Evolutionary conservation across 2,888 invertebrate genomes (phyloP), one percentile per base, ranked within the genome.

Genomic region (Hypena proboscidalis): DNA sequence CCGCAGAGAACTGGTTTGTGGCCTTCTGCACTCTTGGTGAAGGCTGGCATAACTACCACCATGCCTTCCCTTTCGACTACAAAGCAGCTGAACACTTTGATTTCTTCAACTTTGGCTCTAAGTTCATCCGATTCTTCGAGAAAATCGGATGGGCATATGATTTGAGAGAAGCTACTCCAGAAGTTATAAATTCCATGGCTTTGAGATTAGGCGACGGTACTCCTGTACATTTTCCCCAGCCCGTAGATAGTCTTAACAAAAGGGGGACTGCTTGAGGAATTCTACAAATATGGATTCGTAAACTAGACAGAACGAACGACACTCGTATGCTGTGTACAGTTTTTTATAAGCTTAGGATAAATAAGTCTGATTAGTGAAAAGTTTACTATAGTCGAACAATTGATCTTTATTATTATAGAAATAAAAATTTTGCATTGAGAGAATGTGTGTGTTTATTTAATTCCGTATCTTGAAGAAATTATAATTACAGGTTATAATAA

Each of bases 21-120:
- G 89, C 93, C 0, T 83, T 93, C 0, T 83, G 93, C 35, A 92
- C 94, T 0, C 72, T 92, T 0, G 93, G 94, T 0, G 94, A 94
- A 72, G 95, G 95, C 1, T 95, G 94, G 93, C 95, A 95, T 78
- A 95, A 95, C 77, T 95, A 95, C 76, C 95, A 95, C 69, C 95
- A 95, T 74, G 93, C 93, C 0, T 95, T 95, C 70, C 95, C 95
- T 1, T 94, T 93, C 80, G 93, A 93, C 70, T 93, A 92, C 74
- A 91, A 92, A 58, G 92, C 92, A 0, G 90, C 92, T 1, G 93
- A 93, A 59, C 89, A 92, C 33, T 92, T 91, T 37, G 85, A 92
- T 34, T 57, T 78, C 23, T 90, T 91, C 30, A 90, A 91, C 48
- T 77, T 82, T 1, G 77, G 83, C 2, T 85, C 88, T 0, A 71